These are phyloP conservation scores for Drosophila meridiana DNA, from an alignment of 2,888 invertebrate genomes.

Conservation along the genomic window DNA sequence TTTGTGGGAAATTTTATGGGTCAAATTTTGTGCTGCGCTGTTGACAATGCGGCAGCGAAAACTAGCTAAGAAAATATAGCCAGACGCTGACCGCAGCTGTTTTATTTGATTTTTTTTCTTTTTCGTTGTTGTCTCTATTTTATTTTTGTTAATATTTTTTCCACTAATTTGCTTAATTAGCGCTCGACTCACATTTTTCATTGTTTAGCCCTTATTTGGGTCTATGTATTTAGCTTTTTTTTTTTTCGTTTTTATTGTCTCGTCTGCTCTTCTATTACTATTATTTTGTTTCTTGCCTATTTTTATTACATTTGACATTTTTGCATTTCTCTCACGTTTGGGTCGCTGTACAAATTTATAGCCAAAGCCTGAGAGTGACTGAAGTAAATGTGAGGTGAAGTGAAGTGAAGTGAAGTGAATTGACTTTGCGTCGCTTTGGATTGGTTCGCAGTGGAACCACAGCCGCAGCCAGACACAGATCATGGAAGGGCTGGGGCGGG, in stretches of 20 bases:
- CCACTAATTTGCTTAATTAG: slow-evolving; percentile 76
- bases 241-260: slow-evolving; percentile 35
- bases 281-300: slow-evolving; percentile 24
- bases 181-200: slow-evolving; percentile 53
- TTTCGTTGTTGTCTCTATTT: slow-evolving; percentile 3
- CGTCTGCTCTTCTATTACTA: slow-evolving; percentile 35
- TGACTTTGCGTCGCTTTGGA: slow-evolving; percentile 3
- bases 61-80: slow-evolving; percentile 26
- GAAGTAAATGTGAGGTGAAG: slow-evolving; percentile 30
- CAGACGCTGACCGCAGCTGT: slow-evolving; percentile 64
- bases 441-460: slow-evolving; percentile 13
- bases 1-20: slow-evolving; percentile 80
- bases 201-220: slow-evolving; percentile 55
- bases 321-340: slow-evolving; percentile 77
- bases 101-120: slow-evolving; percentile 23
- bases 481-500: slow-evolving; percentile 1
- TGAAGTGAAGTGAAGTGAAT: slow-evolving; percentile 22
- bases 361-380: slow-evolving; percentile 64
- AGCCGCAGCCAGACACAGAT: slow-evolving; percentile 1
- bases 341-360: slow-evolving; percentile 63
- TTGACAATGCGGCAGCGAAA: slow-evolving; percentile 60
- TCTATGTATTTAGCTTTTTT: slow-evolving; percentile 43
- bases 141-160: slow-evolving; percentile 25
- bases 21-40: slow-evolving; percentile 67
- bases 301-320: slow-evolving; percentile 53